Evolutionary conservation across 2,888 invertebrate species (phyloP).

Genomic region (Hirtodrosophila confusa): DNA sequence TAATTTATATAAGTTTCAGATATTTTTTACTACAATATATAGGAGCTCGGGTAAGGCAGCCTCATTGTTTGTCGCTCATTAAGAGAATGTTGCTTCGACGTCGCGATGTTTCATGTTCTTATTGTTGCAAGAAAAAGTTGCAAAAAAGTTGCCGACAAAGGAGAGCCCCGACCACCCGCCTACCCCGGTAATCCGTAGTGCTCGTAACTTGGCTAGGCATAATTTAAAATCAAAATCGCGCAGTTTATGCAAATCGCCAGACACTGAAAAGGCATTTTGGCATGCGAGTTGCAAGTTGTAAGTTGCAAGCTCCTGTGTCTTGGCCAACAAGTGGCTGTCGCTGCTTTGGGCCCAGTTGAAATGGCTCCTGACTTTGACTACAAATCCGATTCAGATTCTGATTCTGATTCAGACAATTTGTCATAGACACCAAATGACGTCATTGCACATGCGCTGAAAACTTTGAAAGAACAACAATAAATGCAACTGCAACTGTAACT

Average conservation of each 20-base stretch:
- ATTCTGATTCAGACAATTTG: conserved; percentile 37
- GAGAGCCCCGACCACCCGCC: conserved; percentile 15
- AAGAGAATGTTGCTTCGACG: conserved; percentile 72
- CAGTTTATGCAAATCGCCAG: conserved; percentile 68
- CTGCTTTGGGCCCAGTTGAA: conserved; percentile 6
- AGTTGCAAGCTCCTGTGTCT: conserved; percentile 20
- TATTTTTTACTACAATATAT: conserved; percentile 3
- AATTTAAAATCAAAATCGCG: conserved; percentile 63
- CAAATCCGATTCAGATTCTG: neutral
- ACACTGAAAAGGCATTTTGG: conserved; percentile 55
- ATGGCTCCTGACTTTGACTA: conserved; percentile 2
- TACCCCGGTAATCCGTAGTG: conserved; percentile 5
- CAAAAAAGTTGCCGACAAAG: conserved; percentile 46
- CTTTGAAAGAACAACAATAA: conserved; percentile 9
- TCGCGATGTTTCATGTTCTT: conserved; percentile 21
- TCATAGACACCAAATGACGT: conserved; percentile 53
- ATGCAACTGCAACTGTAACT: conserved; percentile 26
- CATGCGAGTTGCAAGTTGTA: conserved; percentile 46
- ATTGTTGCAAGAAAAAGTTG: neutral
- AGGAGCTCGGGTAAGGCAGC: conserved; percentile 7
- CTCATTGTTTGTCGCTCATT: conserved; percentile 75
- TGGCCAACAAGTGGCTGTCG: conserved; percentile 43
- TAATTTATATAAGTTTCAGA: conserved; percentile 53
- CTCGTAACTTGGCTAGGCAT: conserved; percentile 45
- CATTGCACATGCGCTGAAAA: conserved; percentile 25